Evolutionary conservation across 2,888 invertebrate species (phyloP).

Genomic region (Pedicia rivosa): DNA sequence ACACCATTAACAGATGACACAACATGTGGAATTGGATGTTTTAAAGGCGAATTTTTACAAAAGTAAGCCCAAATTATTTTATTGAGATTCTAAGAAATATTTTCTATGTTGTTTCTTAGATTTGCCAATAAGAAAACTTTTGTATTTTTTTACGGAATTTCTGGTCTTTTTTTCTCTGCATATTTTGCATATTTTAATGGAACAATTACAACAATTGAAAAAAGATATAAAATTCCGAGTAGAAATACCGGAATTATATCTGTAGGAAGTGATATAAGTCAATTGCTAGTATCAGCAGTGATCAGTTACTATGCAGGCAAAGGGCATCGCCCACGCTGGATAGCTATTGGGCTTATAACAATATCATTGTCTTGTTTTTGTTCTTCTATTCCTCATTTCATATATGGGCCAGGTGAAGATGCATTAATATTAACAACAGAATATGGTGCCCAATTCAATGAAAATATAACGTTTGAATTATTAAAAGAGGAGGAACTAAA

Average conservation of each 20-base stretch:
- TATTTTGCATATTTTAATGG: slow-evolving; percentile 55
- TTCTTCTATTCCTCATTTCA: slow-evolving; percentile 49
- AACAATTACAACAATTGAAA: slow-evolving; percentile 55
- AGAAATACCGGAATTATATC: slow-evolving; percentile 53
- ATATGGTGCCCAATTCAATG: slow-evolving; percentile 32
- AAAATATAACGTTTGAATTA: slow-evolving; percentile 30
- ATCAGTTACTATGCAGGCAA: slow-evolving; percentile 53
- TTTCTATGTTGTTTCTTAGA: no score
- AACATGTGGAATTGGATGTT: slow-evolving; percentile 45
- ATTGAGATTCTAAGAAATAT: no score
- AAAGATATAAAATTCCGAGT: slow-evolving; percentile 55
- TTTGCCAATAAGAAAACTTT: slow-evolving; percentile 31
- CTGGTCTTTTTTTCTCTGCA: slow-evolving; percentile 51
- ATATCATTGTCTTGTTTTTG: slow-evolving; percentile 47
- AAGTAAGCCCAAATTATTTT: no score
- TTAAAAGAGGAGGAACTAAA: slow-evolving; percentile 36
- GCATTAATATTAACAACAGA: slow-evolving; percentile 44
- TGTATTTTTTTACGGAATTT: slow-evolving; percentile 44
- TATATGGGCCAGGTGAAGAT: slow-evolving; percentile 52
- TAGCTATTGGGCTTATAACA: slow-evolving; percentile 39
- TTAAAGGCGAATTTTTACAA: slow-evolving; percentile 40
- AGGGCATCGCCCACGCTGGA: slow-evolving; percentile 57
- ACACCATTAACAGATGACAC: slow-evolving; percentile 44
- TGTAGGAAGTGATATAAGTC: slow-evolving; percentile 58
- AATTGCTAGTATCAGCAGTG: slow-evolving; percentile 46